These are phyloP conservation scores for Ceraclea dissimilis DNA, from an alignment of 2,888 invertebrate species.

Conservation along the genomic window DNA sequence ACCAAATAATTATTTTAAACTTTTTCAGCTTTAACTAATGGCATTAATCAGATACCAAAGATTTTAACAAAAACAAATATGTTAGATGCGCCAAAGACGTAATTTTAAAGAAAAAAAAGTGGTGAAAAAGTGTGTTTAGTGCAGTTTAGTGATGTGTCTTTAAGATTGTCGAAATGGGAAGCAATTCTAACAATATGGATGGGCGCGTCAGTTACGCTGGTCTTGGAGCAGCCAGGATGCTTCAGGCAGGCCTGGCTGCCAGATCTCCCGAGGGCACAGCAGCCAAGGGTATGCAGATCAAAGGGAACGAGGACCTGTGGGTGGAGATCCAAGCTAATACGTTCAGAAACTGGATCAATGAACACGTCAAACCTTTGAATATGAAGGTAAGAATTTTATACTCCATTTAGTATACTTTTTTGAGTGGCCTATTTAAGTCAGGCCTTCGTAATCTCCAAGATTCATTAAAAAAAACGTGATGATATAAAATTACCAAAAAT, in stretches of 20 bases:
- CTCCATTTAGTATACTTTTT: not conserved
- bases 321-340: slow-evolving; percentile 94
- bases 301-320: slow-evolving; percentile 92
- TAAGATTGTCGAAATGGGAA: not conserved
- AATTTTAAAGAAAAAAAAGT: not conserved
- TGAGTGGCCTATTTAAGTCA: too few species aligned
- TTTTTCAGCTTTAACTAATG: too few species aligned
- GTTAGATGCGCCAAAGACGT: not conserved
- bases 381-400: slow-evolving; percentile 47
- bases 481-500: too few species aligned
- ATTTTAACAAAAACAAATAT: not conserved
- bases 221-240: slow-evolving; percentile 52
- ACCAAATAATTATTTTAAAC: too few species aligned
- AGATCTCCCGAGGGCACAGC: slow-evolving; percentile 91
- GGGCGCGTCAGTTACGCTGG: slow-evolving; percentile 49
- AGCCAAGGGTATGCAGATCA: slow-evolving; percentile 91
- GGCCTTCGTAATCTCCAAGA: too few species aligned
- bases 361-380: slow-evolving; percentile 67
- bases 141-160: not conserved
- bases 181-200: slow-evolving; percentile 6
- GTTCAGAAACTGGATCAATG: slow-evolving; percentile 96
- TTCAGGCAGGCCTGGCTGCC: slow-evolving; percentile 77
- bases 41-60: not conserved
- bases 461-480: too few species aligned
- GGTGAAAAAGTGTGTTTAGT: not conserved